These are phyloP conservation scores for Drosophila ficusphila DNA, from an alignment of 1,140 invertebrate genomes.

Conservation along the genomic window DNA sequence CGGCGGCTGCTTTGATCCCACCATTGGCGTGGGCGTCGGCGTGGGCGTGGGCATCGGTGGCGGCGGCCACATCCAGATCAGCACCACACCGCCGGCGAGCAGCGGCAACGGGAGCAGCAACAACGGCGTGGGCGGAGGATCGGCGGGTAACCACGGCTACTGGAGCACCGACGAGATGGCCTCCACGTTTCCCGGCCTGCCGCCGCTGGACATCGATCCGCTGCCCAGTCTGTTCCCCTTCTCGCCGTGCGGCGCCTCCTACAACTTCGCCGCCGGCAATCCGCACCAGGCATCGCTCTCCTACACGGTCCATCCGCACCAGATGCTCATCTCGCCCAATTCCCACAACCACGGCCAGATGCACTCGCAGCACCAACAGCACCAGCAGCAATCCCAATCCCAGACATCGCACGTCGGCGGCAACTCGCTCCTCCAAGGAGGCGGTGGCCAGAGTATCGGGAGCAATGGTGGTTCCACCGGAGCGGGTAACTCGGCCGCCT, in stretches of 20 bases:
- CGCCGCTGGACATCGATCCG: slow-evolving; percentile 90
- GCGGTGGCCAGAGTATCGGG: slow-evolving; percentile 15
- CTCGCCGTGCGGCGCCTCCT: slow-evolving; percentile 88
- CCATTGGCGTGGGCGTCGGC: slow-evolving; percentile 64
- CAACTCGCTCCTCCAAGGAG: slow-evolving; percentile 65
- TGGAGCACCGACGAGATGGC: slow-evolving; percentile 92
- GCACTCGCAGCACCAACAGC: slow-evolving; percentile 52
- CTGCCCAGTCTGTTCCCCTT: slow-evolving; percentile 90
- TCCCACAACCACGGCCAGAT: slow-evolving; percentile 49
- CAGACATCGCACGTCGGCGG: slow-evolving; percentile 69
- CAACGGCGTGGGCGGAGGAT: slow-evolving; percentile 16
- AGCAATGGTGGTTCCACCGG: slow-evolving; percentile 25
- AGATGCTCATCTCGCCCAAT: slow-evolving; percentile 84
- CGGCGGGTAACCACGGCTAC: slow-evolving; percentile 77
- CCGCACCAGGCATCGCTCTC: slow-evolving; percentile 85
- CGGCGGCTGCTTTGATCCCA: slow-evolving; percentile 81
- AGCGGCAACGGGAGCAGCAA: slow-evolving; percentile 36
- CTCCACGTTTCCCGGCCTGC: slow-evolving; percentile 89
- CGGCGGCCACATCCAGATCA: slow-evolving; percentile 53
- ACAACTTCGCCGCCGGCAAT: slow-evolving; percentile 86
- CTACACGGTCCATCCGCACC: slow-evolving; percentile 85
- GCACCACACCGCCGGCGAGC: slow-evolving; percentile 62
- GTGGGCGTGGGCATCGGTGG: slow-evolving; percentile 48
- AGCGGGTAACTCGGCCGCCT: slow-evolving; percentile 22
- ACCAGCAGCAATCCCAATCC: slow-evolving; percentile 62